Percentiles rank a stretch among this genome's conserved stretches.
phyloP scores from a whole-genome alignment of 2,888 invertebrate genomes.

The Agonopterix heracliana region DNA sequence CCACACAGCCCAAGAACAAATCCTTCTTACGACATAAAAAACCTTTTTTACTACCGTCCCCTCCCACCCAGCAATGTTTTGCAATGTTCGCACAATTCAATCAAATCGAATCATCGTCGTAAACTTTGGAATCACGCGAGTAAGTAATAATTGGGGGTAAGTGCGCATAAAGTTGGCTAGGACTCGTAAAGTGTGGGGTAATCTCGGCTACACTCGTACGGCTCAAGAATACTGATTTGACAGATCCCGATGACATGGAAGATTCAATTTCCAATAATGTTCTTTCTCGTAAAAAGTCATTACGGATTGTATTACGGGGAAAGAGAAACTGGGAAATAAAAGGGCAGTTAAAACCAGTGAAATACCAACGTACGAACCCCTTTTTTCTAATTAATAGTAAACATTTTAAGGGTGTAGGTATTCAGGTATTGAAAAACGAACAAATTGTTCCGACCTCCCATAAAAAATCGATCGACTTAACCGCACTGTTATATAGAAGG shows the following conservation, averaged over 20 bases:
- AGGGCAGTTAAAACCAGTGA: no score
- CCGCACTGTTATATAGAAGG: no score
- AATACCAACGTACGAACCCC: no score
- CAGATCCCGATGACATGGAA: background rate
- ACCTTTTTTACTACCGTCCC: background rate
- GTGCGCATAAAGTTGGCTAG: slow-evolving; percentile 10
- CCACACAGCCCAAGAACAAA: background rate
- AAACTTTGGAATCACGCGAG: slow-evolving; percentile 23
- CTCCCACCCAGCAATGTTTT: background rate
- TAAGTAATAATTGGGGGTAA: slow-evolving; percentile 32
- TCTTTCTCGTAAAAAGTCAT: no score
- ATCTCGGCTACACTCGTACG: slow-evolving; percentile 1
- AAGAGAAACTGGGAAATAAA: no score
- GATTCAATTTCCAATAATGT: background rate
- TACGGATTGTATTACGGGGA: no score
- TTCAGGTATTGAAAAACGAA: no score
- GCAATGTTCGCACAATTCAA: slow-evolving; percentile 27
- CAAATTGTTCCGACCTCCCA: no score
- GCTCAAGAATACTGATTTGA: slow-evolving; percentile 2
- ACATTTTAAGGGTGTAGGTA: no score
- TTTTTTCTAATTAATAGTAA: no score
- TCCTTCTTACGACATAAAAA: background rate
- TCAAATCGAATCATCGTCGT: slow-evolving; percentile 34
- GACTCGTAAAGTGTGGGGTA: background rate
- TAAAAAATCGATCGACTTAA: no score